Conservation (phyloP, 2,888 invertebrate genomes). For the Dicycla oo region DNA sequence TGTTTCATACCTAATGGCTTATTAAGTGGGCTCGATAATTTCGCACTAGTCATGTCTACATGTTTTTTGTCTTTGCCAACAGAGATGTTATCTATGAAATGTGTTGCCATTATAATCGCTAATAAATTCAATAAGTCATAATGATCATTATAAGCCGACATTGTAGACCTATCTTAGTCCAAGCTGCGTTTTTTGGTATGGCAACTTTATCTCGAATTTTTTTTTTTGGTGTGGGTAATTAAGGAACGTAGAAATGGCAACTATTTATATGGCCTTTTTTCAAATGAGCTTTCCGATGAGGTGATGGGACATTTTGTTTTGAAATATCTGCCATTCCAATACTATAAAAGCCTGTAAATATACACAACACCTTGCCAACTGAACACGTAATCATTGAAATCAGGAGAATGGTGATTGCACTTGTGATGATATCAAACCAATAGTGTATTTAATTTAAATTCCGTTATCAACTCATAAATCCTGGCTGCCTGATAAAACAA, state of each 20-base stretch:
- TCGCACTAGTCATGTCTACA: slow-evolving; percentile 71
- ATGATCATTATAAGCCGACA: slow-evolving; percentile 22
- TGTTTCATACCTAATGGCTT: slow-evolving; percentile 62
- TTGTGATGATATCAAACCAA: background rate
- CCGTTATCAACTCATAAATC: background rate
- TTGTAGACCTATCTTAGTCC: slow-evolving; percentile 4
- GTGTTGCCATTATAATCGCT: slow-evolving; percentile 58
- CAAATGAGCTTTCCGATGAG: background rate
- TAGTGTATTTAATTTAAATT: background rate
- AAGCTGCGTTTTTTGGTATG: slow-evolving; percentile 14
- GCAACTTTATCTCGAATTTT: slow-evolving; percentile 19
- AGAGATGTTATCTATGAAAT: slow-evolving; percentile 62
- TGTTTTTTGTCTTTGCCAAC: slow-evolving; percentile 58
- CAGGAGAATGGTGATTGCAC: background rate
- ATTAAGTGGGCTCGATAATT: slow-evolving; percentile 69
- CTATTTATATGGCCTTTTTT: slow-evolving; percentile 26
- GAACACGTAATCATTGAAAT: too few relatives aligned
- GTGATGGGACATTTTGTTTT: slow-evolving; percentile 10
- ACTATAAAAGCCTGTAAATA: background rate
- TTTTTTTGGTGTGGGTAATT: slow-evolving; percentile 21
- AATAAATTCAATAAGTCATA: slow-evolving; percentile 43
- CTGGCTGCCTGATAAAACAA: background rate
- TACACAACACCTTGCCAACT: background rate
- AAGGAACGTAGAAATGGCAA: slow-evolving; percentile 14
- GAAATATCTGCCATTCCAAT: slow-evolving; percentile 1